Evolutionary conservation across 2,113 vertebrate genomes (phyloP).

Genomic region (Lophotis ruficrista): DNA sequence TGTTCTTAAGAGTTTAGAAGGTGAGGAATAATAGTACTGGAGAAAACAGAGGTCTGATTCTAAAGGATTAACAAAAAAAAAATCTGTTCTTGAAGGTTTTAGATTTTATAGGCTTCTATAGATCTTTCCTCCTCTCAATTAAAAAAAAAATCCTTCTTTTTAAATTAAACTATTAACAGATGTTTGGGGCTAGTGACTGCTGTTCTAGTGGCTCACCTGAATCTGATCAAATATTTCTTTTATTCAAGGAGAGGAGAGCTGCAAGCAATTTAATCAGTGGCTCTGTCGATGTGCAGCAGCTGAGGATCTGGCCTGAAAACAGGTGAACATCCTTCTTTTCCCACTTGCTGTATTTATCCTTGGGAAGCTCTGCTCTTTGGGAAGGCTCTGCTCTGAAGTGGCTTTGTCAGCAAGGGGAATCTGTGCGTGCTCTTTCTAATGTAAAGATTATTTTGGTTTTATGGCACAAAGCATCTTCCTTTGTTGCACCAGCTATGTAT

Average conservation of each 20-base stretch:
- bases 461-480: background rate
- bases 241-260: background rate
- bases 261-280: background rate
- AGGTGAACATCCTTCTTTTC: background rate
- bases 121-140: background rate
- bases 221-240: background rate
- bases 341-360: background rate
- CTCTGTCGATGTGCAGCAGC: background rate
- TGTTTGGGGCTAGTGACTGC: fast-evolving
- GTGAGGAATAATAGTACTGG: background rate
- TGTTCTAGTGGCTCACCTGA: background rate
- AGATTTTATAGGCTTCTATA: background rate
- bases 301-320: background rate
- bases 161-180: background rate
- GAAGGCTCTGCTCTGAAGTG: background rate
- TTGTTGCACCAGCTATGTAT: background rate
- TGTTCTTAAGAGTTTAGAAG: background rate
- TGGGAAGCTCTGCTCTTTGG: background rate
- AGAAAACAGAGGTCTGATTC: background rate
- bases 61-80: background rate
- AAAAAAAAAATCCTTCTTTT: background rate
- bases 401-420: background rate
- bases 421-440: background rate
- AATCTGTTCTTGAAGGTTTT: background rate
- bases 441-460: background rate